Percentiles rank a stretch among this genome's conserved stretches.
These are phyloP conservation scores for Goniozus legneri DNA, from an alignment of 1,140 invertebrate species.

Conservation along the genomic window DNA sequence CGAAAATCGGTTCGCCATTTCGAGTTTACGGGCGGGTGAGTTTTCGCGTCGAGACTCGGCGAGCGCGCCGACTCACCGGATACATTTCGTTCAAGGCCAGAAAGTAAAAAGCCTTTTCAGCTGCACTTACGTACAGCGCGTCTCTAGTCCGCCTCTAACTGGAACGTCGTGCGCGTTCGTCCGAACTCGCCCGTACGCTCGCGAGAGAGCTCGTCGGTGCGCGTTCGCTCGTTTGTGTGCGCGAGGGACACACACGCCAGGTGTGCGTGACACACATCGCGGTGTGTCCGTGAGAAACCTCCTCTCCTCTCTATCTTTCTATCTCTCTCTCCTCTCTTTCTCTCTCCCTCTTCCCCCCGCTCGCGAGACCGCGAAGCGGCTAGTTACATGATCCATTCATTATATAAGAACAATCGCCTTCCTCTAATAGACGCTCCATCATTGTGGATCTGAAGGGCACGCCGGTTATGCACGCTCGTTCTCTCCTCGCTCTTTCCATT, in stretches of 20 bases:
- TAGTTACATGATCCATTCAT: constrained; percentile 55
- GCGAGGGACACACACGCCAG: constrained; percentile 26
- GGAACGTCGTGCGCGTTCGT: constrained; percentile 28
- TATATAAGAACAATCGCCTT: constrained; percentile 55
- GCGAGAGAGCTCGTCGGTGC: constrained; percentile 16
- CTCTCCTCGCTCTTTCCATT: constrained; percentile 13
- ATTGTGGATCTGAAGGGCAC: constrained; percentile 49
- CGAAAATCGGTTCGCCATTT: no score
- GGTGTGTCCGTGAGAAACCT: neutral
- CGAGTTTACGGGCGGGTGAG: no score
- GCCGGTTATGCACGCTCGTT: constrained; percentile 18
- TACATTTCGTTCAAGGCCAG: constrained; percentile 54
- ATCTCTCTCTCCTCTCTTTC: constrained; percentile 3
- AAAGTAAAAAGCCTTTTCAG: constrained; percentile 54
- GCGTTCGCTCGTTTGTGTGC: constrained; percentile 11
- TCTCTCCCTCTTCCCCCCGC: neutral
- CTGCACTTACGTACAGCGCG: constrained; percentile 35
- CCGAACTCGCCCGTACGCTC: constrained; percentile 9
- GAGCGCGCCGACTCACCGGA: constrained; percentile 41
- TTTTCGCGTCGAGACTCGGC: no score
- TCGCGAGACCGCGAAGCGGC: constrained; percentile 33
- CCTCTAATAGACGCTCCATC: constrained; percentile 51
- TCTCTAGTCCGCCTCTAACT: constrained; percentile 24
- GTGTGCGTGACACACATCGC: constrained; percentile 14
- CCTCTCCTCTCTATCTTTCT: constrained; percentile 2